phyloP scores from a whole-genome alignment of 2,113 vertebrate species.

The Chloebia gouldiae region DNA sequence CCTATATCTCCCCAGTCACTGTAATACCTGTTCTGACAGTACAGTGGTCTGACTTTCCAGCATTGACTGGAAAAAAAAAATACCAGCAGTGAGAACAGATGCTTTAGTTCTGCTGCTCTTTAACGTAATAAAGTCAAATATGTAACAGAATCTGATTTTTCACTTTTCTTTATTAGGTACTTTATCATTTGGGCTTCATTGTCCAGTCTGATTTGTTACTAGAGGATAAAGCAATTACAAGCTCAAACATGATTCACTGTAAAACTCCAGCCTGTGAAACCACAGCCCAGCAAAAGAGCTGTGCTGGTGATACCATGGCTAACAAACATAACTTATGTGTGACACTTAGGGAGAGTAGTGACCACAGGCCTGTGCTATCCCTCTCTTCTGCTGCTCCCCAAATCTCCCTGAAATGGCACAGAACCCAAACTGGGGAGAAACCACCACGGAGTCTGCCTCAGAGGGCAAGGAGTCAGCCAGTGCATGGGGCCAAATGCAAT shows the following conservation, averaged over 20 bases:
- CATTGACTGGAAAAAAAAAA: not conserved
- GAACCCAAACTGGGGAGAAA: not conserved
- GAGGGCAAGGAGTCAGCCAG: not conserved
- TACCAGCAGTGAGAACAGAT: not conserved
- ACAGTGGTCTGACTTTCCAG: not conserved
- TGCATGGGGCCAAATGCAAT: rapidly evolving
- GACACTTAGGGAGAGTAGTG: not conserved
- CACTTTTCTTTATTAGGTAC: not conserved
- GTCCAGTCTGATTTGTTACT: not conserved
- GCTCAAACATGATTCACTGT: not conserved
- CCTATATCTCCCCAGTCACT: not conserved
- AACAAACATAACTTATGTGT: not conserved
- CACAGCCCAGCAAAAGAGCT: not conserved
- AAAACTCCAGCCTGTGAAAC: not conserved
- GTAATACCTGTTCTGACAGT: not conserved
- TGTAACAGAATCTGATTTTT: not conserved
- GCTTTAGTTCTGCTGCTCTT: not conserved
- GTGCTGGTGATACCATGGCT: not conserved
- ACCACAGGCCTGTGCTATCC: rapidly evolving
- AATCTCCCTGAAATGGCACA: not conserved
- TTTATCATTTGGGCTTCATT: not conserved
- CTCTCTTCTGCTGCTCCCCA: not conserved
- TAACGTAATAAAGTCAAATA: constrained; percentile 16
- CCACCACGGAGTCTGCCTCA: rapidly evolving
- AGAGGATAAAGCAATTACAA: not conserved